Base-by-base conservation (phyloP, 2,797 vertebrate genomes). In the Lithobates sylvaticus region DNA sequence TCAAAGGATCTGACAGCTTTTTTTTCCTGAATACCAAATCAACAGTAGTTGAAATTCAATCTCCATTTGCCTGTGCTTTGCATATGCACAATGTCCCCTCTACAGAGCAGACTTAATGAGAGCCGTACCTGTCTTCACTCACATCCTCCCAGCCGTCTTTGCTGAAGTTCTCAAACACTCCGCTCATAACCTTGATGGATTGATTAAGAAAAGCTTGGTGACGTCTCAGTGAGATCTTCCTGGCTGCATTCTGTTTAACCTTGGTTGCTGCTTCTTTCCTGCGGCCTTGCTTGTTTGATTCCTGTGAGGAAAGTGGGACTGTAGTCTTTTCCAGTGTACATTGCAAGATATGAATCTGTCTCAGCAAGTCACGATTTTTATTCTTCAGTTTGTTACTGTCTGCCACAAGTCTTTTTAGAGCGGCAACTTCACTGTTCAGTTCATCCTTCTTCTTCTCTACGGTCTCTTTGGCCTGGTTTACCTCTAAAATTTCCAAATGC, bases 41-140 rank as follows among this genome's bases (percentile, higher is more conserved):
- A 94, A 97, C 96, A 97, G 97, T 96, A 95, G 94, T 97, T 98
- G 96, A 96, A 98, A 99, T 98, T 97, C 97, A 98, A 96, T 96
- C 96, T 97, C 95, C 95, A 97, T 97, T 97, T 98, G 94, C 96
- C 95, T 94, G 95, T 90, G 89, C 92, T 97, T 97, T 98, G 96
- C 96, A 98, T 97, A 97, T 96, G 96, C 96, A 96, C 93, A 93
- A 90, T 97, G 96, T 96, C 97, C 96, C 96, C 95, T 95, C 95
- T 94, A 95, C 93, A 93, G 93, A 91, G 93, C 92, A 93, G 94
- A 97, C 96, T 96, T 98, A 98, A 98, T 97, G 96, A 99, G 96
- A 93, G 88, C 89, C 86, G 93, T 97, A 99, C 98, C 98, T 97
- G 94, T 97, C 95, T 93, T 94, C 91, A 91, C 96, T 98, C 93